A percentile compares a stretch with the other conserved stretches of the same genome.
Conservation (phyloP, 1,140 invertebrate species). For the Gonatopus flavifemur region DNA sequence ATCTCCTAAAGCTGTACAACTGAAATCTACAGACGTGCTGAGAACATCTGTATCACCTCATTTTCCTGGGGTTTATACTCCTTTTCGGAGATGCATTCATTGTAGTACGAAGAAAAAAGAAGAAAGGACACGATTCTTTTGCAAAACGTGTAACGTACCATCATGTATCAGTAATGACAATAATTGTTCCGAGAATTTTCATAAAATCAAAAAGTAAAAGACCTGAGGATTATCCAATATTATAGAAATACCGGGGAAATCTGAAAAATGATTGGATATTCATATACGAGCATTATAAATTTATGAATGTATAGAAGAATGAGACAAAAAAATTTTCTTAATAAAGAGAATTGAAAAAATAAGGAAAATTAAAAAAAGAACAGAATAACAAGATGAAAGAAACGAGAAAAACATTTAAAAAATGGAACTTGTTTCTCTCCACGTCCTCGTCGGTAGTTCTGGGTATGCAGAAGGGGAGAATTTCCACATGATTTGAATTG, state of each 20-base stretch:
- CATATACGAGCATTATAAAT: too few relatives aligned
- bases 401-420: not conserved
- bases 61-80: conserved; percentile 9
- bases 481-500: not conserved
- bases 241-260: too few relatives aligned
- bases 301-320: conserved; percentile 19
- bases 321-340: conserved; percentile 6
- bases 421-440: not conserved
- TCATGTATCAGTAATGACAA: too few relatives aligned
- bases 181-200: too few relatives aligned
- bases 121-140: too few relatives aligned
- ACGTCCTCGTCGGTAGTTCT: not conserved
- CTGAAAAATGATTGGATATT: too few relatives aligned
- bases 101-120: too few relatives aligned
- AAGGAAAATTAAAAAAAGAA: not conserved
- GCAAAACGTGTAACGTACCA: too few relatives aligned
- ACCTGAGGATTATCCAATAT: too few relatives aligned
- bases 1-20: conserved; percentile 6
- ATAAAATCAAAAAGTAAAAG: too few relatives aligned
- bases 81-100: conserved; percentile 22
- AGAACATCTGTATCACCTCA: conserved; percentile 16
- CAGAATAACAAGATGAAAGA: not conserved
- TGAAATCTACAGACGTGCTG: conserved; percentile 9
- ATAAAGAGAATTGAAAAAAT: not conserved
- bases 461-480: not conserved